phyloP scores from a whole-genome alignment of 2,113 vertebrate genomes.

The Euleptes europaea region DNA sequence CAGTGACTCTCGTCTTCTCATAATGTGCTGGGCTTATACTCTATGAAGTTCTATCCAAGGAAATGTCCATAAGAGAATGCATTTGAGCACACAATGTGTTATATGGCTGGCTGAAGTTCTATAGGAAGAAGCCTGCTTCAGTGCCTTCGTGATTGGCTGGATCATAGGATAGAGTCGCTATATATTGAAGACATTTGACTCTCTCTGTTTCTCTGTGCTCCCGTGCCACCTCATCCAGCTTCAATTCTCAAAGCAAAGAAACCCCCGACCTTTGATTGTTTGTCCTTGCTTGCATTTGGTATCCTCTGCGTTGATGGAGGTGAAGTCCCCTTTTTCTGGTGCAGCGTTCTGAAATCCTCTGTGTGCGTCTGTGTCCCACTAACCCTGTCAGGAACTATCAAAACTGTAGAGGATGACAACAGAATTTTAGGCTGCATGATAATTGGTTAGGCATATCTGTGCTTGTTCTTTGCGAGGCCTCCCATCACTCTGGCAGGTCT shows the following conservation, averaged over 20 bases:
- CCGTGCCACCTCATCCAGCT: fast-evolving
- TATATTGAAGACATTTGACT: background rate
- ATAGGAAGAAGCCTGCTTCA: background rate
- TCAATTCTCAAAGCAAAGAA: background rate
- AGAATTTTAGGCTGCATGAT: slow-evolving; percentile 10
- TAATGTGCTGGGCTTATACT: too few species aligned
- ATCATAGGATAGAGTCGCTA: background rate
- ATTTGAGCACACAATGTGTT: background rate
- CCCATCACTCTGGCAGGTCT: slow-evolving; percentile 1
- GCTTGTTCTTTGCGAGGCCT: background rate
- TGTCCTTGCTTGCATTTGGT: background rate
- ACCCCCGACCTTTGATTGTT: background rate
- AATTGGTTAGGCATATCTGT: slow-evolving; percentile 22
- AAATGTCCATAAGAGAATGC: too few species aligned
- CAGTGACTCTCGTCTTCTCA: too few species aligned
- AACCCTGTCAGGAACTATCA: background rate
- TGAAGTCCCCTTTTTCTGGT: background rate
- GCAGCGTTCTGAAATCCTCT: background rate
- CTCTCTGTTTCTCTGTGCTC: background rate
- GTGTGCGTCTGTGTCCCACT: background rate
- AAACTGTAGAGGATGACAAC: background rate
- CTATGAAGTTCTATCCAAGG: too few species aligned
- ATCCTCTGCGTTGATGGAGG: background rate
- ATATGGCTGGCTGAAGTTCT: too few species aligned
- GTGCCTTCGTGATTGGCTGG: background rate